Conservation (phyloP, 2,888 invertebrate genomes). For the Metellina segmentata region DNA sequence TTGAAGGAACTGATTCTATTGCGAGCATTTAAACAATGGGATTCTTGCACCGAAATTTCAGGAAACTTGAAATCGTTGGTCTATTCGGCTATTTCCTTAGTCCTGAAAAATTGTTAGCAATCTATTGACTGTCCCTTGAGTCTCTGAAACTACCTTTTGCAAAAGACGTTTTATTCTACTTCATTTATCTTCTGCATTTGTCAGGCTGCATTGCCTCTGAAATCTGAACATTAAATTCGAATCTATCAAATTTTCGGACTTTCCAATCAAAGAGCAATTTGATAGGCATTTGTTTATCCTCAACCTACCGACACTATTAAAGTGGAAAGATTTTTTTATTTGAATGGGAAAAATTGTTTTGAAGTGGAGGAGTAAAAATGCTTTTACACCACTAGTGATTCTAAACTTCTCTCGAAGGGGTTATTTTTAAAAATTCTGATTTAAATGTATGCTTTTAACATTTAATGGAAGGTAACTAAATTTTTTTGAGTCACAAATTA, state of each 20-base stretch:
- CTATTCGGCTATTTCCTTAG: conserved; percentile 66
- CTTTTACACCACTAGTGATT: no score
- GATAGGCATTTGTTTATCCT: conserved; percentile 27
- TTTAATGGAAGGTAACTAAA: no score
- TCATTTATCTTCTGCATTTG: conserved; percentile 69
- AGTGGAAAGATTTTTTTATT: not conserved
- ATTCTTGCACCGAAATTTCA: conserved; percentile 47
- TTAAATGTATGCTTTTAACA: no score
- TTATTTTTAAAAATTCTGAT: no score
- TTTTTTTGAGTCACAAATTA: no score
- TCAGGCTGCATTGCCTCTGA: conserved; percentile 51
- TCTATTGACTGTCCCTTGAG: conserved; percentile 69
- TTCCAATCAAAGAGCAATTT: conserved; percentile 43
- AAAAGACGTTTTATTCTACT: conserved; percentile 26
- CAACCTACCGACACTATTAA: not conserved
- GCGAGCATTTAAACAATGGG: conserved; percentile 51
- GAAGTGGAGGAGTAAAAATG: no score
- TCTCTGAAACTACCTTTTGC: conserved; percentile 61
- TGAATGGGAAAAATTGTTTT: not conserved
- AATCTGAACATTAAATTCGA: conserved; percentile 66
- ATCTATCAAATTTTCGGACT: conserved; percentile 49
- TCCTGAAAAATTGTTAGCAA: conserved; percentile 72
- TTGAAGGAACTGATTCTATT: conserved; percentile 22
- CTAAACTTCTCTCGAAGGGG: no score
- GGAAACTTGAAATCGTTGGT: conserved; percentile 66